Conservation (phyloP, 2,113 vertebrate species). For the Hystrix brachyura region DNA sequence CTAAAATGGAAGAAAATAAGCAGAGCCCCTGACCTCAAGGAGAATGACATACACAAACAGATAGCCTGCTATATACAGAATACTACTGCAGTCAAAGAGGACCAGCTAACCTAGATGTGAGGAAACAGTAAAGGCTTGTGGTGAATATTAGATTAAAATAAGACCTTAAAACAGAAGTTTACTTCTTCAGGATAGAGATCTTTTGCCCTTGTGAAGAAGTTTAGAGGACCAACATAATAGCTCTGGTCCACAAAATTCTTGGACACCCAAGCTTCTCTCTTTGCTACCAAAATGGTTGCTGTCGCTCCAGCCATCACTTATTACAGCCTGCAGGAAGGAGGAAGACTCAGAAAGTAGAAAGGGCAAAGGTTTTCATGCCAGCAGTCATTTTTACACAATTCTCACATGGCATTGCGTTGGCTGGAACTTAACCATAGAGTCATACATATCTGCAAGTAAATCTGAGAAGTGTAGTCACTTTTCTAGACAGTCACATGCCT, state of each 20-base stretch:
- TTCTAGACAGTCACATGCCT: neutral
- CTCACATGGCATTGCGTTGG: neutral
- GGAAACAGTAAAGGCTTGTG: neutral
- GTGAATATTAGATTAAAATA: neutral
- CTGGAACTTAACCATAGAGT: neutral
- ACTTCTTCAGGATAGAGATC: neutral
- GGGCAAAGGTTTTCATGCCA: neutral
- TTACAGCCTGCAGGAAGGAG: neutral
- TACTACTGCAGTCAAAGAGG: neutral
- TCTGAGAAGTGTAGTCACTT: neutral
- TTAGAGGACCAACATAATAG: neutral
- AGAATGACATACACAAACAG: neutral
- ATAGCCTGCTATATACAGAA: neutral
- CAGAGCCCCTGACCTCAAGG: neutral
- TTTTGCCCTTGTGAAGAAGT: neutral
- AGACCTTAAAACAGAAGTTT: neutral
- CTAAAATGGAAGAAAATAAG: slow-evolving; percentile 13
- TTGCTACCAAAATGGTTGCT: neutral
- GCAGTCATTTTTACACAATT: neutral
- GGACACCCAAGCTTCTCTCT: neutral
- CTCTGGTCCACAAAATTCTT: neutral
- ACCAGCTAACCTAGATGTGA: neutral
- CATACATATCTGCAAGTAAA: neutral
- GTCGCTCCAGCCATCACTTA: neutral
- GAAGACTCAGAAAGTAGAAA: neutral